phyloP scores from a whole-genome alignment of 2,888 invertebrate species.

The Venusia cambrica region DNA sequence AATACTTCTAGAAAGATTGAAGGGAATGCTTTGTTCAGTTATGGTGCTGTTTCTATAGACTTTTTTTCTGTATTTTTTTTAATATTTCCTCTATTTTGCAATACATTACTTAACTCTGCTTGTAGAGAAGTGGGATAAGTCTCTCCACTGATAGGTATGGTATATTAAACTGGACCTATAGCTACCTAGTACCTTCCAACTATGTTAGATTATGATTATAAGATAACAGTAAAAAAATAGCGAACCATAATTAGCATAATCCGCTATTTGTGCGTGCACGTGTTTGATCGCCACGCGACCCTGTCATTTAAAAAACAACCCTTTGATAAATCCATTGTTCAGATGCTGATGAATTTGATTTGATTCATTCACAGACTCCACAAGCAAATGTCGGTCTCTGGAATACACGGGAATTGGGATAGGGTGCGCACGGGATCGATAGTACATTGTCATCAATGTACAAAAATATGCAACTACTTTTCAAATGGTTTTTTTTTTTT shows the following conservation, averaged over 20 bases:
- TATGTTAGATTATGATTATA: no score
- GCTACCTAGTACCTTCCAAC: no score
- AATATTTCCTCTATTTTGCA: no score
- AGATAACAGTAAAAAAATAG: conserved; percentile 1
- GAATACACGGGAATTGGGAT: conserved; percentile 6
- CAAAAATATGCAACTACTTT: no score
- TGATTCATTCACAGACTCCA: conserved; percentile 35
- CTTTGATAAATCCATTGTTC: conserved; percentile 47
- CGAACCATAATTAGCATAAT: conserved; percentile 53
- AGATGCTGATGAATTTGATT: conserved; percentile 45
- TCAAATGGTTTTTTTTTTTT: no score
- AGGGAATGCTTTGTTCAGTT: no score
- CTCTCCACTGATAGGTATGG: no score
- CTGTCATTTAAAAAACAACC: conserved; percentile 47
- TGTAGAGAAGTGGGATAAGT: no score
- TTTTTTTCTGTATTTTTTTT: no score
- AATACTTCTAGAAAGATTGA: conserved; percentile 7
- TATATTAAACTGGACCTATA: no score
- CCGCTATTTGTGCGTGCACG: conserved; percentile 44
- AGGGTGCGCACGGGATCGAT: conserved; percentile 21
- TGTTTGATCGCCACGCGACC: conserved; percentile 48
- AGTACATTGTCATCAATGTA: conserved; percentile 18
- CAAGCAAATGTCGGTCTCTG: conserved; percentile 18
- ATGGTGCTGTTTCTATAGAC: no score
- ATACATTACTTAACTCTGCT: no score